phyloP scores from a whole-genome alignment of 2,888 invertebrate genomes.

The Mimas tiliae region DNA sequence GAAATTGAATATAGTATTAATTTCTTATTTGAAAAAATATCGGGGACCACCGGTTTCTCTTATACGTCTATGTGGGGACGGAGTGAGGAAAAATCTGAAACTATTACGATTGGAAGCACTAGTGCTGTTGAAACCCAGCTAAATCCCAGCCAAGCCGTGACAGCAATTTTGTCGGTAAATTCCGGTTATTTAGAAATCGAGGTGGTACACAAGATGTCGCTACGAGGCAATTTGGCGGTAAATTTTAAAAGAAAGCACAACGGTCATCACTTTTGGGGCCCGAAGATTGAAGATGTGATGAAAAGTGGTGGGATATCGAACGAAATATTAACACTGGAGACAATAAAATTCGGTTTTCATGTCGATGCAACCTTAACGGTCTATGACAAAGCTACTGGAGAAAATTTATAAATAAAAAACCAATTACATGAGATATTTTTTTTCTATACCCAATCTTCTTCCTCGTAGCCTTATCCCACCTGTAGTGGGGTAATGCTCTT shows the following conservation, averaged over 20 bases:
- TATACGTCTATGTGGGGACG: conserved; percentile 62
- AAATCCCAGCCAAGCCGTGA: conserved; percentile 60
- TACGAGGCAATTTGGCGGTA: conserved; percentile 66
- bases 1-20: conserved; percentile 65
- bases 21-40: conserved; percentile 56
- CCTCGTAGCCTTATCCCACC: too few relatives aligned
- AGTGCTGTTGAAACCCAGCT: conserved; percentile 65
- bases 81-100: conserved; percentile 62
- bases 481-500: too few relatives aligned
- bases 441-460: too few relatives aligned
- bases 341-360: conserved; percentile 59
- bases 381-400: conserved; percentile 58
- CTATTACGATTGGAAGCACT: conserved; percentile 58
- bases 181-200: conserved; percentile 62
- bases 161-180: conserved; percentile 62
- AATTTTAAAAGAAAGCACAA: conserved; percentile 56
- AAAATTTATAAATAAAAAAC: conserved; percentile 42
- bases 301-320: conserved; percentile 52
- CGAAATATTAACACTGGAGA: conserved; percentile 51
- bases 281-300: conserved; percentile 56
- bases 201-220: conserved; percentile 52
- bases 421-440: too few relatives aligned
- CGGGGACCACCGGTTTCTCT: conserved; percentile 59
- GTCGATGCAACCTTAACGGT: conserved; percentile 64
- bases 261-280: conserved; percentile 69